phyloP scores from a whole-genome alignment of 2,797 vertebrate species.

The Hozukius guyotensis region DNA sequence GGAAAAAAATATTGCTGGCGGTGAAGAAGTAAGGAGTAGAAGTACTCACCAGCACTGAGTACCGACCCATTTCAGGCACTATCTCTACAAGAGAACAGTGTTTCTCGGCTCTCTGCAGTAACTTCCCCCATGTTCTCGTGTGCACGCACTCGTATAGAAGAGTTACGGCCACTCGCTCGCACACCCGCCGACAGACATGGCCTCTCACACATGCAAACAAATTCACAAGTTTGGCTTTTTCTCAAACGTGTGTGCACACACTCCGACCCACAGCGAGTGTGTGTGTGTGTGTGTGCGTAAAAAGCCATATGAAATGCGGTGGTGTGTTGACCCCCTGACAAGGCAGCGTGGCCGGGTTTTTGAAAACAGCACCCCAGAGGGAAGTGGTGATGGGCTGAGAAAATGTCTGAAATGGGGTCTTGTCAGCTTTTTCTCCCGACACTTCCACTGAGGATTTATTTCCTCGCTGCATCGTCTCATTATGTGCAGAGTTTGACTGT shows the following conservation, averaged over 20 bases:
- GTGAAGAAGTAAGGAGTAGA: no score
- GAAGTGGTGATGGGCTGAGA: constrained; percentile 24
- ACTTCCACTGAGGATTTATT: constrained; percentile 26
- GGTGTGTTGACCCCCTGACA: constrained; percentile 30
- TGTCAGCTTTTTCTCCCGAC: constrained; percentile 10
- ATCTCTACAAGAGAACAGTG: background rate
- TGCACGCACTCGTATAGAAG: background rate
- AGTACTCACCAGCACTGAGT: no score
- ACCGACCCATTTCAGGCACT: no score
- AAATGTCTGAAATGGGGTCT: constrained; percentile 24
- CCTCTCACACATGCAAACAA: constrained; percentile 29
- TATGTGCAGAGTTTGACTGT: constrained; percentile 14
- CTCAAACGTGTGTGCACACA: constrained; percentile 9
- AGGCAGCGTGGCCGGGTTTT: background rate
- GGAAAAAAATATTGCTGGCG: no score
- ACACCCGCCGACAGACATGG: constrained; percentile 4
- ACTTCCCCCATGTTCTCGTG: background rate
- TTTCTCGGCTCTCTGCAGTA: background rate
- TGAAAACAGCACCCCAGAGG: constrained; percentile 1
- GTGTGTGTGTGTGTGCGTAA: constrained; percentile 19
- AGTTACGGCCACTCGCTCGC: constrained; percentile 1
- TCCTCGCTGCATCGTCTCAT: constrained; percentile 17
- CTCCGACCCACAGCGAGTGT: background rate
- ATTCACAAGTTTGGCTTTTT: constrained; percentile 26
- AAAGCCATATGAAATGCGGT: constrained; percentile 42